These are phyloP conservation scores for Acronicta alni DNA, from an alignment of 2,888 invertebrate genomes.

Conservation along the genomic window DNA sequence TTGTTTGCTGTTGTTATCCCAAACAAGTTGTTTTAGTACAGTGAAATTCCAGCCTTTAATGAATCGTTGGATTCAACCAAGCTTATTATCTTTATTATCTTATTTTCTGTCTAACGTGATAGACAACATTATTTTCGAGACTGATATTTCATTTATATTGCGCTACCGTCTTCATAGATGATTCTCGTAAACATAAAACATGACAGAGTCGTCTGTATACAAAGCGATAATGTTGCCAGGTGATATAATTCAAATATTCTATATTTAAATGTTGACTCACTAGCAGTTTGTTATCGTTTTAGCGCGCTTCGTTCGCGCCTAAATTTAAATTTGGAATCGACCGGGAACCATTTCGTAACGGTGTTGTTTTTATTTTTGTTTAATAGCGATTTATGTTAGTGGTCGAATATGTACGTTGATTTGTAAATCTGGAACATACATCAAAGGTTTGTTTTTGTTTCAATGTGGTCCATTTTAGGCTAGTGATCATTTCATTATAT, in stretches of 20 bases:
- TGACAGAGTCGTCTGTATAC: constrained; percentile 37
- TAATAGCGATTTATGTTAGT: constrained; percentile 34
- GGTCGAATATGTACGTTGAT: constrained; percentile 24
- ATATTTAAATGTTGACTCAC: constrained; percentile 73
- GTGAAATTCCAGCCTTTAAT: too few relatives aligned
- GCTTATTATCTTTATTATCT: too few relatives aligned
- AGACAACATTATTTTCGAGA: neutral
- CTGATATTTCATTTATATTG: constrained; percentile 22
- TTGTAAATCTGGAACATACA: constrained; percentile 17
- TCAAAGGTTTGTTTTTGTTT: constrained; percentile 19
- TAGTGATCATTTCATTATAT: constrained; percentile 13
- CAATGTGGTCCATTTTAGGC: constrained; percentile 13
- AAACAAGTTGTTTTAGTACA: too few relatives aligned
- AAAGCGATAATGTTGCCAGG: constrained; percentile 70
- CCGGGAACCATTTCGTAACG: constrained; percentile 66
- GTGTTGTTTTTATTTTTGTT: constrained; percentile 57
- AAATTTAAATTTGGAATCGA: constrained; percentile 76
- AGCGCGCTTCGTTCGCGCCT: constrained; percentile 72
- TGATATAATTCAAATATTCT: constrained; percentile 70
- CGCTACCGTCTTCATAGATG: constrained; percentile 10
- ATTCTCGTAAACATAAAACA: constrained; percentile 32
- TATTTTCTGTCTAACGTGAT: too few relatives aligned
- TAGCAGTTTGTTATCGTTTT: constrained; percentile 67
- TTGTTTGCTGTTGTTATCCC: too few relatives aligned
- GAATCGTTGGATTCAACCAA: too few relatives aligned